Conservation (phyloP, 2,113 vertebrate genomes). For the Anguilla rostrata region DNA sequence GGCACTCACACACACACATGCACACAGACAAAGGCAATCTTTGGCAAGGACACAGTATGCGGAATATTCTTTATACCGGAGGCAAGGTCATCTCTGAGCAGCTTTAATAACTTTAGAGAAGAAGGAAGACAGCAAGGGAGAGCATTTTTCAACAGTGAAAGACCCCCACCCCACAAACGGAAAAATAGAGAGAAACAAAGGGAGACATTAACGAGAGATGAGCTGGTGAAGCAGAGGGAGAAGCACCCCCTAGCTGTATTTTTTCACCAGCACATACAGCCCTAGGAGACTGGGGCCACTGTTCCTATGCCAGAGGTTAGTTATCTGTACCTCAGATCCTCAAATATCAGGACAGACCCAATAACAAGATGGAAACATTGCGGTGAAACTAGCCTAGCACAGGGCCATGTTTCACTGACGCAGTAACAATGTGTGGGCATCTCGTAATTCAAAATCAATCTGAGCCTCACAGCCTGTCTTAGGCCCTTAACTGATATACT, state of each 20-base stretch:
- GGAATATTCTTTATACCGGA: background rate
- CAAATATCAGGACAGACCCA: background rate
- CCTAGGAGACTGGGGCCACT: background rate
- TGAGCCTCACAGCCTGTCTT: background rate
- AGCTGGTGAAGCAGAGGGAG: background rate
- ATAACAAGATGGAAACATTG: background rate
- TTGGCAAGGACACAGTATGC: background rate
- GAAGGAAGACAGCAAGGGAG: background rate
- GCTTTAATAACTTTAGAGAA: slow-evolving; percentile 10
- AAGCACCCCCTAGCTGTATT: background rate
- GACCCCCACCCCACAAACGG: background rate
- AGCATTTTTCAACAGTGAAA: background rate
- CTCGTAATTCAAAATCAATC: background rate
- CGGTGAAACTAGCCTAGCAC: background rate
- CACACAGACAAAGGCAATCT: background rate
- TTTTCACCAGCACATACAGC: background rate
- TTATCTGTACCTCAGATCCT: background rate
- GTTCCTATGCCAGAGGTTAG: background rate
- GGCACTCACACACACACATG: background rate
- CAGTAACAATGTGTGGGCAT: background rate
- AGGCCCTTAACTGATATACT: background rate
- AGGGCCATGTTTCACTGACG: background rate
- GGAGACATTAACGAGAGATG: background rate
- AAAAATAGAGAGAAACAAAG: background rate
- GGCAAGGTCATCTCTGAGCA: slow-evolving; percentile 6